phyloP scores from a whole-genome alignment of 37 sponge, comb jelly and placozoan species.

The Aplysina aerophoba region DNA sequence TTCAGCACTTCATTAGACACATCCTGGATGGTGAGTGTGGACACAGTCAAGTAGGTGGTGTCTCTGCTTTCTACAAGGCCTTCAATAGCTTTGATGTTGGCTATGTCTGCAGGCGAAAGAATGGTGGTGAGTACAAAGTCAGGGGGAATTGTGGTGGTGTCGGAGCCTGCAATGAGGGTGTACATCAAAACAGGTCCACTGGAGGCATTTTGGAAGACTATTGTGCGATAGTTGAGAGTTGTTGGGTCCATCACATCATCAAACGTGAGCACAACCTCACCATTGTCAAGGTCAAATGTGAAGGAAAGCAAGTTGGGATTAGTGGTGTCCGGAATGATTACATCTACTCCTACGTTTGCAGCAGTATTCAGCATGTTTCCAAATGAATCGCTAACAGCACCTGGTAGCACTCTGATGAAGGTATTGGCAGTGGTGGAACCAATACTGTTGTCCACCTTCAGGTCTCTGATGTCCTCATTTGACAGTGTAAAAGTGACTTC shows the following conservation, averaged over 20 bases:
- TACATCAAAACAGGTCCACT: slow-evolving; percentile 31
- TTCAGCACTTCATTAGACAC: slow-evolving; percentile 65
- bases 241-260: slow-evolving; percentile 85
- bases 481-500: slow-evolving; percentile 49
- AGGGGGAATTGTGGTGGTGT: slow-evolving; percentile 4
- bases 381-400: slow-evolving; percentile 66
- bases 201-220: slow-evolving; percentile 63
- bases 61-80: slow-evolving; percentile 69
- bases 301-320: slow-evolving; percentile 67
- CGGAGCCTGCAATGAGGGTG: slow-evolving; percentile 63
- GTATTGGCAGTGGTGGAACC: slow-evolving; percentile 42
- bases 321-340: slow-evolving; percentile 62
- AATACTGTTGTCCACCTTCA: slow-evolving; percentile 56
- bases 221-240: slow-evolving; percentile 45
- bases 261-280: slow-evolving; percentile 68
- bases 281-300: slow-evolving; percentile 77
- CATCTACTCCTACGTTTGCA: background rate
- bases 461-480: slow-evolving; percentile 54
- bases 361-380: slow-evolving; percentile 42
- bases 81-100: slow-evolving; percentile 51
- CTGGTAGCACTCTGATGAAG: slow-evolving; percentile 46
- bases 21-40: slow-evolving; percentile 66
- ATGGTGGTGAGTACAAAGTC: slow-evolving; percentile 25
- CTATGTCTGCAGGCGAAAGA: slow-evolving; percentile 60
- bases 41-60: slow-evolving; percentile 74